Conservation (phyloP, 2,113 vertebrate genomes). For the Alligator mississippiensis region DNA sequence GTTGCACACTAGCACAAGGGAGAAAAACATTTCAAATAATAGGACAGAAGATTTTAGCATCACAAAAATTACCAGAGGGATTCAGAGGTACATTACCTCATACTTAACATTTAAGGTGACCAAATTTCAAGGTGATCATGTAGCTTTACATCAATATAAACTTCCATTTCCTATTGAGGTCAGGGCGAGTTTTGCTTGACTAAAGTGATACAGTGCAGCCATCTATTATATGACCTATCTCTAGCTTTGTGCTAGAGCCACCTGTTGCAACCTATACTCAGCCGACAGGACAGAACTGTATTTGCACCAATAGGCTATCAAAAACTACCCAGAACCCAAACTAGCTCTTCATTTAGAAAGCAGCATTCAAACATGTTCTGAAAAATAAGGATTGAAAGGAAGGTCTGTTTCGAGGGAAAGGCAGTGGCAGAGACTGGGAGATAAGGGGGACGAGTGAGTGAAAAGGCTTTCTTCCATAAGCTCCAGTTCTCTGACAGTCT, state of each 20-base stretch:
- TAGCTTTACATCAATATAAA: not conserved
- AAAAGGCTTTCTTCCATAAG: conserved; percentile 28
- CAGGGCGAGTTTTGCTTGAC: not conserved
- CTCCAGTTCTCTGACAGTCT: not conserved
- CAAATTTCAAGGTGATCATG: not conserved
- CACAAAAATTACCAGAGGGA: not conserved
- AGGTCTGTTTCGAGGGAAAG: not conserved
- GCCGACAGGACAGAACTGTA: not conserved
- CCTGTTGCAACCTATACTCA: not conserved
- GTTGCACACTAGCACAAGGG: not conserved
- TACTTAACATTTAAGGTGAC: not conserved
- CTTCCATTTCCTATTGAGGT: not conserved
- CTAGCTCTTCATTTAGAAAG: accelerated
- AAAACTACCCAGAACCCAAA: not conserved
- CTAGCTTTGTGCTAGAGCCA: not conserved
- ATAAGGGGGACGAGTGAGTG: not conserved
- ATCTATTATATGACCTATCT: not conserved
- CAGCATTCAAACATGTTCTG: accelerated
- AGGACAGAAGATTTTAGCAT: not conserved
- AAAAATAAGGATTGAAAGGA: not conserved
- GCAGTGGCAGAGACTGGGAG: not conserved
- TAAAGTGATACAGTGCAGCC: not conserved
- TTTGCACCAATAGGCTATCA: not conserved
- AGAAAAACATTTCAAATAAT: not conserved
- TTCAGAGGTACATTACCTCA: not conserved